A percentile compares a stretch with the other conserved stretches of the same genome.
Evolutionary conservation across 2,797 vertebrate species (phyloP).

Genomic region (Pterois miles): DNA sequence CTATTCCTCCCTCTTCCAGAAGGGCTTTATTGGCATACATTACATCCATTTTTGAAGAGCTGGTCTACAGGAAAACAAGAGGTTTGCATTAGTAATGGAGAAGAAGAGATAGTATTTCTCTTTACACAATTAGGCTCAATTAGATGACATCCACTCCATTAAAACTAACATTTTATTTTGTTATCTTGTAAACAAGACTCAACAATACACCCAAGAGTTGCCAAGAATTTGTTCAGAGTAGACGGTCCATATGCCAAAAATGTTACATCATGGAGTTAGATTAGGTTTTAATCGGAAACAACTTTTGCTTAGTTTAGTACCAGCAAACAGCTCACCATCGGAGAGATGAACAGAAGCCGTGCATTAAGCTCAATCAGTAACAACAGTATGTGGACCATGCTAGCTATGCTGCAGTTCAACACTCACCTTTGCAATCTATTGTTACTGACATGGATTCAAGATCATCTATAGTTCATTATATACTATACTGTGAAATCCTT

Average conservation of each 20-base stretch:
- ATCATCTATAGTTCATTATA: too few relatives aligned
- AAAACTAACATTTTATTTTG: background rate
- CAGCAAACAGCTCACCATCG: background rate
- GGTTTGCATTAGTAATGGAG: background rate
- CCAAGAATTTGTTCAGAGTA: background rate
- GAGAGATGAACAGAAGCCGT: background rate
- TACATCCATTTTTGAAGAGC: slow-evolving; percentile 22
- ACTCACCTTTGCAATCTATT: background rate
- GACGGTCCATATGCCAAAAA: background rate
- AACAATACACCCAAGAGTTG: background rate
- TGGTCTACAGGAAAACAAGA: slow-evolving; percentile 30
- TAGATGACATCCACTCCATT: background rate
- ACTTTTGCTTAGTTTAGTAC: background rate
- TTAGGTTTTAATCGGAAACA: background rate
- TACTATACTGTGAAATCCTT: background rate
- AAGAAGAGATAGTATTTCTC: background rate
- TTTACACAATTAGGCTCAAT: background rate
- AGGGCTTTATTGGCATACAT: slow-evolving; percentile 38
- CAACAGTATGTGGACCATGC: background rate
- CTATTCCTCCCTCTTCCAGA: slow-evolving; percentile 11
- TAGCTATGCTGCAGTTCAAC: background rate
- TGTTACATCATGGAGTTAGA: background rate
- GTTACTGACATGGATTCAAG: too few relatives aligned
- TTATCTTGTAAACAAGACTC: background rate
- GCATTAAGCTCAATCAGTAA: background rate